Evolutionary conservation across 2,888 invertebrate species (phyloP), one percentile per base, ranked within the genome.

Genomic region (Ptycholaimellus sp.): DNA sequence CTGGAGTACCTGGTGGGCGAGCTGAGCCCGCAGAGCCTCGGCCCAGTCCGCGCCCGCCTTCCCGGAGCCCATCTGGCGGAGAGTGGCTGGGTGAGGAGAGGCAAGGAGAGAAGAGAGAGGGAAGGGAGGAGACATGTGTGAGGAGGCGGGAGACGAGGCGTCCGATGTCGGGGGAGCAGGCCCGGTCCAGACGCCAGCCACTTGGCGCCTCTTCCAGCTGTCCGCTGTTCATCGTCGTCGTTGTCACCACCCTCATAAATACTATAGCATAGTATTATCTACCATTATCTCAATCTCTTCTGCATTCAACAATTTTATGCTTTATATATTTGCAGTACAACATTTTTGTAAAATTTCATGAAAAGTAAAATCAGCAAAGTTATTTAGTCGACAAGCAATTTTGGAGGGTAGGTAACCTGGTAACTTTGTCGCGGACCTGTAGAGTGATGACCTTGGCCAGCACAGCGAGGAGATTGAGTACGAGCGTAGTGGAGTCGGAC

Each of bases 371-470:
- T n/a, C n/a, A n/a, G n/a, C n/a, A n/a, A n/a, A n/a, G n/a, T n/a
- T n/a, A n/a, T n/a, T n/a, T n/a, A n/a, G n/a, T n/a, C n/a, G n/a
- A n/a, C n/a, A n/a, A n/a, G n/a, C n/a, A n/a, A n/a, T n/a, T n/a
- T n/a, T n/a, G n/a, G n/a, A n/a, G n/a, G n/a, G n/a, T n/a, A n/a
- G n/a, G n/a, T n/a, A n/a, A n/a, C n/a, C n/a, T n/a, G 2, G 49
- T 46, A 2, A 44, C 44, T 22, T 45, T 49, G 37, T 52, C 48
- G 33, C 52, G 45, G 17, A 55, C 48, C 46, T 55, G 54, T 4
- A 55, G 36, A 3, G 49, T 43, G 30, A 52, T 47, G n/a, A 49
- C 46, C 38, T 54, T 54, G 9, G 52, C 48, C 2, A 54, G 43
- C 1, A 47, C 46, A 1, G 49, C 46, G 19, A 54, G 39, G 23